Percentiles rank a stretch among this genome's conserved stretches.
These are phyloP conservation scores for Metridium senile DNA, from an alignment of 92 coral and sea anemone genomes.

Conservation along the genomic window DNA sequence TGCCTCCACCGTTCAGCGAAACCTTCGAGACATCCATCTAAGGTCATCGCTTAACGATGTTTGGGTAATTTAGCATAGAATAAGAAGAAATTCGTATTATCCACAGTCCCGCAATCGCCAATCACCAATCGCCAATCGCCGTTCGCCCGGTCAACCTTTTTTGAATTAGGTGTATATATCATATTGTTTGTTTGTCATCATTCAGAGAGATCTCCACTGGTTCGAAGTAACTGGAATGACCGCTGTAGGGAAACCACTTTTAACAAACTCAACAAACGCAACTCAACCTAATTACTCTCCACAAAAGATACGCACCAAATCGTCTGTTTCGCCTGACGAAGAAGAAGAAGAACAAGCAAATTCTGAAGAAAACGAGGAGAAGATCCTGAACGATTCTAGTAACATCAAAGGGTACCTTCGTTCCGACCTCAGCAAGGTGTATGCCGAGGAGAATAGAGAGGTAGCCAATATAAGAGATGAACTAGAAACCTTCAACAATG, in stretches of 20 bases:
- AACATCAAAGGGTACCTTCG: slow-evolving; percentile 51
- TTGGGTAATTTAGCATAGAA: too few species aligned
- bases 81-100: too few species aligned
- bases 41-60: too few species aligned
- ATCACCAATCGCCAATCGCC: too few species aligned
- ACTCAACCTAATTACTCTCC: not conserved
- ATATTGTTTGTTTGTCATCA: not conserved
- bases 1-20: too few species aligned
- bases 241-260: slow-evolving; percentile 47
- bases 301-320: slow-evolving; percentile 18
- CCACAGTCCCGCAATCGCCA: too few species aligned
- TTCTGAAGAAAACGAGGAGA: slow-evolving; percentile 45
- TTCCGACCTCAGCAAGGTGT: slow-evolving; percentile 50
- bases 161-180: not conserved
- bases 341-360: slow-evolving; percentile 22
- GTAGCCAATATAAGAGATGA: slow-evolving; percentile 16
- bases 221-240: slow-evolving; percentile 28
- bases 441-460: slow-evolving; percentile 55
- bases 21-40: too few species aligned
- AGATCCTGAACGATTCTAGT: slow-evolving; percentile 43
- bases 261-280: slow-evolving; percentile 20
- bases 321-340: slow-evolving; percentile 20
- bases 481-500: not conserved
- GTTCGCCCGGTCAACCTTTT: too few species aligned
- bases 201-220: slow-evolving; percentile 57